A percentile compares a stretch with the other conserved stretches of the same genome.
Conservation (phyloP, 2,797 vertebrate genomes). For the Peromyscus melanophrys region DNA sequence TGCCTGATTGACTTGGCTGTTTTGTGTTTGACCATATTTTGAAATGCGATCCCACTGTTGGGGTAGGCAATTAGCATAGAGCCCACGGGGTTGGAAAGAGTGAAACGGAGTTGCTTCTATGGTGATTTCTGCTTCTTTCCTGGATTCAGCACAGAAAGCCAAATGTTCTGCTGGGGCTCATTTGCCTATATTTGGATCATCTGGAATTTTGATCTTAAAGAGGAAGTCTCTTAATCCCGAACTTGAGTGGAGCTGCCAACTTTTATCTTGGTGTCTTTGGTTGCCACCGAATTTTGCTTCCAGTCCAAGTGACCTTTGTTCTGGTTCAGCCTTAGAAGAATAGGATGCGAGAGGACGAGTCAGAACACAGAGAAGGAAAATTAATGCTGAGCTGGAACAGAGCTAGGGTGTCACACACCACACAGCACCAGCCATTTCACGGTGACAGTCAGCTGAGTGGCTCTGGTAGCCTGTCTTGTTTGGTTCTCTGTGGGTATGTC, state of each 20-base stretch:
- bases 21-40: constrained; percentile 86
- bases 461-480: constrained; percentile 26
- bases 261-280: constrained; percentile 56
- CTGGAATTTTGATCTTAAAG: constrained; percentile 85
- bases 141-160: constrained; percentile 79
- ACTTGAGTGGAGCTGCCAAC: constrained; percentile 57
- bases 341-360: constrained; percentile 30
- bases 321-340: constrained; percentile 24
- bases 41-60: constrained; percentile 85
- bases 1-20: constrained; percentile 86
- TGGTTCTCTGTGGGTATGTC: constrained; percentile 11
- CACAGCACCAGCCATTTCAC: constrained; percentile 45
- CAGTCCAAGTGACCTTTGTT: constrained; percentile 67
- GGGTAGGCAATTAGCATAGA: constrained; percentile 83
- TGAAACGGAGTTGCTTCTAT: constrained; percentile 75
- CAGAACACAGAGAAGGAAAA: constrained; percentile 31
- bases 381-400: background rate
- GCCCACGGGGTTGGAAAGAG: constrained; percentile 81
- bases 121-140: constrained; percentile 80
- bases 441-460: background rate
- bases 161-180: constrained; percentile 76
- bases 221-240: constrained; percentile 77
- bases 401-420: constrained; percentile 17
- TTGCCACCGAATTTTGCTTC: constrained; percentile 48
- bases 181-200: constrained; percentile 86